phyloP scores from a whole-genome alignment of 2,888 invertebrate genomes.

The Ctenicera cuprea region DNA sequence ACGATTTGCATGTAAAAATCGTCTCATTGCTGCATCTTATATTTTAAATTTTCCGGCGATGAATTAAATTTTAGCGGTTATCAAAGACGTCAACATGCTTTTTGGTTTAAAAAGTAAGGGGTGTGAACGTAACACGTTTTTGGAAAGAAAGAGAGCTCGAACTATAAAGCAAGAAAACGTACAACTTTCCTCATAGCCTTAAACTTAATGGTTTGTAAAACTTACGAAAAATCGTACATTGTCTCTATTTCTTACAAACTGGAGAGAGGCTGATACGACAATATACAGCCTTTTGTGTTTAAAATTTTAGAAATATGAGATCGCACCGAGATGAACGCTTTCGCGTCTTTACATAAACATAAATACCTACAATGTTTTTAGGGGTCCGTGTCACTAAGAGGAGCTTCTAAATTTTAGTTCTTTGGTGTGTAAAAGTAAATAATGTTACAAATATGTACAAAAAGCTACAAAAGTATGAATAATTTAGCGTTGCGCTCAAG shows the following conservation, averaged over 20 bases:
- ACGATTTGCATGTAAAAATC: conserved; percentile 53
- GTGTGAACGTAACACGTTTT: background rate
- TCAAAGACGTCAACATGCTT: conserved; percentile 8
- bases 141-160: conserved; percentile 23
- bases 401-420: conserved; percentile 61
- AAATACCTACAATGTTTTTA: conserved; percentile 39
- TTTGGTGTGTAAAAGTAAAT: conserved; percentile 60
- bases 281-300: conserved; percentile 34
- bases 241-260: conserved; percentile 14
- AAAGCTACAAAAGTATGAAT: conserved; percentile 41
- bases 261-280: conserved; percentile 19
- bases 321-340: conserved; percentile 51
- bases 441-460: conserved; percentile 48
- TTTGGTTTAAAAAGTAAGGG: background rate
- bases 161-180: conserved; percentile 32
- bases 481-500: conserved; percentile 23
- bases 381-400: conserved; percentile 41
- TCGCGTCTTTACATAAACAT: conserved; percentile 45
- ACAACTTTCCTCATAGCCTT: conserved; percentile 22
- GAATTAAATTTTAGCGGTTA: conserved; percentile 5
- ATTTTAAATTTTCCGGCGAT: conserved; percentile 27
- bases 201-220: background rate
- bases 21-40: conserved; percentile 45
- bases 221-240: conserved; percentile 30
- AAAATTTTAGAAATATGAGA: conserved; percentile 53